A percentile compares a stretch with the other conserved stretches of the same genome.
Evolutionary conservation across 1,140 invertebrate genomes (phyloP).

Genomic region (Agrilus planipennis): DNA sequence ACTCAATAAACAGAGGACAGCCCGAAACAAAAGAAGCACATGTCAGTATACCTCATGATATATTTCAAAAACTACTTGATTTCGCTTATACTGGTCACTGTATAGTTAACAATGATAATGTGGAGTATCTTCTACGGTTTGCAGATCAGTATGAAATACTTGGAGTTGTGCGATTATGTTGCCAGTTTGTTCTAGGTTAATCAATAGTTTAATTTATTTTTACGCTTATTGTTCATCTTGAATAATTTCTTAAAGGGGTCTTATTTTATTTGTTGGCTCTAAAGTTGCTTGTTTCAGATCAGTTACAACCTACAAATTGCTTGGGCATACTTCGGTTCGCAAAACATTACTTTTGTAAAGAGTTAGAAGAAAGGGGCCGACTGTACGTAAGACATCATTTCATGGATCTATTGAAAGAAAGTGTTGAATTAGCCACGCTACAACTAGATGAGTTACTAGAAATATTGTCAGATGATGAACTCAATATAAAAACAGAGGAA

Average conservation of each 20-base stretch:
- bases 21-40: constrained; percentile 39
- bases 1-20: constrained; percentile 41
- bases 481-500: constrained; percentile 56
- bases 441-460: constrained; percentile 41
- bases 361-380: constrained; percentile 40
- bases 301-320: constrained; percentile 36
- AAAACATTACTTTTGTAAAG: constrained; percentile 50
- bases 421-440: constrained; percentile 41
- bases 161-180: constrained; percentile 51
- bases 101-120: constrained; percentile 43
- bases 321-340: constrained; percentile 57
- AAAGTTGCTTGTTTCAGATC: constrained; percentile 12
- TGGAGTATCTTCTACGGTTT: constrained; percentile 45
- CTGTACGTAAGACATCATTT: constrained; percentile 42
- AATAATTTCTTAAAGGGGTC: neutral
- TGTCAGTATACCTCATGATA: constrained; percentile 37
- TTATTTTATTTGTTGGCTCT: neutral
- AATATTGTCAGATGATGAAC: constrained; percentile 45
- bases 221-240: neutral
- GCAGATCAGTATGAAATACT: constrained; percentile 53
- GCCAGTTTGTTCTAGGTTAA: constrained; percentile 38
- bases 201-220: neutral
- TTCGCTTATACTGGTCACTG: constrained; percentile 55
- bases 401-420: constrained; percentile 38
- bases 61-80: constrained; percentile 46